A percentile compares a stretch with the other conserved stretches of the same genome.
Conservation (phyloP, 64 coral and sea anemone species). For the Porites lutea region DNA sequence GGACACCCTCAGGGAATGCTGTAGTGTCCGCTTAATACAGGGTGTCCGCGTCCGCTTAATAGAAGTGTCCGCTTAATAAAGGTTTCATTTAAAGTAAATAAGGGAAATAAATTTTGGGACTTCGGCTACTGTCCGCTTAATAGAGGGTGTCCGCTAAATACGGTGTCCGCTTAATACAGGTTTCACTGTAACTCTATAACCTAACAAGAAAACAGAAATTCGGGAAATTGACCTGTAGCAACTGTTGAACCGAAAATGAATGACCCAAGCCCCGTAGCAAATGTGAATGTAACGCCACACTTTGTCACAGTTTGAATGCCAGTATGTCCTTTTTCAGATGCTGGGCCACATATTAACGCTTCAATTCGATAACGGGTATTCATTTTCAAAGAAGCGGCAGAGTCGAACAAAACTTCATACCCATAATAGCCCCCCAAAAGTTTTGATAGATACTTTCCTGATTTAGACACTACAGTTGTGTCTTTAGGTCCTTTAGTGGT, state of each 20-base stretch:
- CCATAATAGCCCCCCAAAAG: neutral
- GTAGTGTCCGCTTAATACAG: too few relatives aligned
- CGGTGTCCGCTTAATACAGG: too few relatives aligned
- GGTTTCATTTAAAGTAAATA: too few relatives aligned
- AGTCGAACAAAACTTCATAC: neutral
- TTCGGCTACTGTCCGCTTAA: too few relatives aligned
- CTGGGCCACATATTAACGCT: neutral
- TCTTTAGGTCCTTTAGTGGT: neutral
- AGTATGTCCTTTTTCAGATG: neutral
- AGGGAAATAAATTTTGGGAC: too few relatives aligned
- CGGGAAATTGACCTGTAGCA: neutral
- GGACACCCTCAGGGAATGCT: too few relatives aligned
- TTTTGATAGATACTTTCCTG: neutral
- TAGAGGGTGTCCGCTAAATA: too few relatives aligned
- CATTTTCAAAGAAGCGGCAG: neutral
- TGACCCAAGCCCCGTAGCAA: neutral
- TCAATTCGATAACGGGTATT: neutral
- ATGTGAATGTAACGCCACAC: neutral
- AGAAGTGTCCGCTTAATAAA: too few relatives aligned
- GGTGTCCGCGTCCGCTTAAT: too few relatives aligned
- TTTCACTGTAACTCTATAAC: too few relatives aligned
- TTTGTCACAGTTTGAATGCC: neutral
- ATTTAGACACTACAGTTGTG: neutral
- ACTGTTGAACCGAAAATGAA: neutral
- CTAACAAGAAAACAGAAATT: constrained; percentile 19